Evolutionary conservation across 2,113 vertebrate species (phyloP), one percentile per base, ranked within the genome.

Genomic region (Puffinus mauretanicus): DNA sequence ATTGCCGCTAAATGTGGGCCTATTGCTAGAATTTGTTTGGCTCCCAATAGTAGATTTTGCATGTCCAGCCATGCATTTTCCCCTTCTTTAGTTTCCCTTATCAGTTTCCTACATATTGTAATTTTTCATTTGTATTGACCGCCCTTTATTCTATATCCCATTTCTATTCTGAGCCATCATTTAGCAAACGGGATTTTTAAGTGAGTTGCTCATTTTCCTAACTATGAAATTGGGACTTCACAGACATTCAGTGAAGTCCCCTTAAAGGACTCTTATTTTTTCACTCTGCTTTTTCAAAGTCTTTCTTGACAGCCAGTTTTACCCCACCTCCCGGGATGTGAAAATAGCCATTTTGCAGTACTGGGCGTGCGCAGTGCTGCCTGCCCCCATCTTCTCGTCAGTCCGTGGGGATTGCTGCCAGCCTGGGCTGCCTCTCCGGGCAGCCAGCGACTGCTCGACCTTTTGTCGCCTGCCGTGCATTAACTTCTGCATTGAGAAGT

Each of bases 341-440:
- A 21, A 38, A 78, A 27, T 3, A 21, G 34, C 44, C 24, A 1
- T 14, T 60, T 36, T 34, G 36, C 80, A 21, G 52, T 6, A 24
- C 6, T 7, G 30, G 34, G 32, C 0, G 2, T 24, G 46, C 3
- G 3, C 27, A 30, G 1, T 29, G 26, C 30, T 10, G 55, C 12
- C 27, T 54, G 30, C 20, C 18, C 34, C 47, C 47, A 7, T 14
- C 55, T 26, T 27, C 82, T 32, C 1, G 0, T 9, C 17, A 36
- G 6, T 55, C 57, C 7, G 0, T 44, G 38, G 60, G 38, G 58
- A 29, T 9, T 18, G 60, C 67, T 52, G 27, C 60, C 57, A 10
- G 42, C 16, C 32, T 21, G 58, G 15, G 82, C 52, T 36, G 30
- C 52, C 15, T 29, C 67, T 40, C 27, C 4, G 4, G 32, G 46